phyloP scores from a whole-genome alignment of 1,140 invertebrate species.

The Liolophura sinensis region DNA sequence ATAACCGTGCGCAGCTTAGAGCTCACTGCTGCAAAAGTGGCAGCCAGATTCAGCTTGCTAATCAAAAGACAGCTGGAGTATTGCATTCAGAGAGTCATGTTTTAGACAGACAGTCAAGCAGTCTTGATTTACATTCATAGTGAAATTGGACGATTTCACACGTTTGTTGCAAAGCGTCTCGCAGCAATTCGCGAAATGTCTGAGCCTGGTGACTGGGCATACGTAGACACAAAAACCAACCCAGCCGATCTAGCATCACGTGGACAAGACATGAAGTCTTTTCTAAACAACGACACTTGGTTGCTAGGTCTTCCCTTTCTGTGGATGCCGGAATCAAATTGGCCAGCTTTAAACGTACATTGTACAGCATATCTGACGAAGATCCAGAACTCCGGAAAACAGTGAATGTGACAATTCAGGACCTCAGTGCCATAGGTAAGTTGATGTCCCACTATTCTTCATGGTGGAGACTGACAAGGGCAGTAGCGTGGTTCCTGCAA shows the following conservation, averaged over 20 bases:
- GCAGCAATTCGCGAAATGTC: constrained; percentile 10
- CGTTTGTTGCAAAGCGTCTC: constrained; percentile 23
- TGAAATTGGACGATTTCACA: constrained; percentile 16
- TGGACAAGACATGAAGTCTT: too few relatives aligned
- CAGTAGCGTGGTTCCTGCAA: constrained; percentile 5
- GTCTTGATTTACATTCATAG: too few relatives aligned
- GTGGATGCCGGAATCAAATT: background rate
- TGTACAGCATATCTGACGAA: background rate
- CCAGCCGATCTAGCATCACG: constrained; percentile 8
- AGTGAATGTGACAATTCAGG: background rate
- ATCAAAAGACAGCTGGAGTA: too few relatives aligned
- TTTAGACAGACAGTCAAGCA: too few relatives aligned
- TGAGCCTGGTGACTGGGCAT: constrained; percentile 2
- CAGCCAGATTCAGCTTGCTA: too few relatives aligned
- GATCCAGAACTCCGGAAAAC: background rate
- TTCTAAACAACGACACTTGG: too few relatives aligned
- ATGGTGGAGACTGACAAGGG: background rate
- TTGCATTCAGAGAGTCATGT: too few relatives aligned
- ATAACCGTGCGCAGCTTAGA: too few relatives aligned
- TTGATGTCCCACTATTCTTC: background rate
- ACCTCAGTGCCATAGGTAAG: background rate
- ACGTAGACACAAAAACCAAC: constrained; percentile 7
- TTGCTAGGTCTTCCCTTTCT: background rate
- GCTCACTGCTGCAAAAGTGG: too few relatives aligned
- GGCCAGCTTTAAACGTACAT: background rate